A percentile compares a stretch with the other conserved stretches of the same genome.
phyloP scores from a whole-genome alignment of 2,888 invertebrate genomes.

The Dioctria linearis region DNA sequence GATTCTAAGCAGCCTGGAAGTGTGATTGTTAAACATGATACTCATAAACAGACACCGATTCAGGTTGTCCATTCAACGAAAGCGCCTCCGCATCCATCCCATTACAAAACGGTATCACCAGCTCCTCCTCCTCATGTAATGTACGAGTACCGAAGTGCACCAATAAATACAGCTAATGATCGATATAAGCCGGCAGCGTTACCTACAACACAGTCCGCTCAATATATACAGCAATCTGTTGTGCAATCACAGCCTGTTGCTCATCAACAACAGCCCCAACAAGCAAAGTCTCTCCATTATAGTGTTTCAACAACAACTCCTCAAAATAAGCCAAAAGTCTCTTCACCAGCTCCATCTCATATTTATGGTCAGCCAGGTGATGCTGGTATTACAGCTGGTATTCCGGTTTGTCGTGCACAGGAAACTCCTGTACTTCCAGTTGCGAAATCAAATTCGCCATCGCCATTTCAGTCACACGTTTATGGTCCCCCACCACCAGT shows the following conservation, averaged over 20 bases:
- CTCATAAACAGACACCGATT: conserved; percentile 62
- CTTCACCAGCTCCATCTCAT: conserved; percentile 80
- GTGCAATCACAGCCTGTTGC: conserved; percentile 65
- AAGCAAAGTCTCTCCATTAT: conserved; percentile 66
- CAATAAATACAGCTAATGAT: conserved; percentile 71
- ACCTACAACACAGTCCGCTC: conserved; percentile 65
- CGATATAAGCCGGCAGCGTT: conserved; percentile 69
- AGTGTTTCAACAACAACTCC: conserved; percentile 62
- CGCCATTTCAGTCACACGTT: conserved; percentile 68
- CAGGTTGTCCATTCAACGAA: conserved; percentile 56
- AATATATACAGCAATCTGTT: conserved; percentile 57
- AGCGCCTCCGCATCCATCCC: conserved; percentile 50
- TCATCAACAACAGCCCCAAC: conserved; percentile 56
- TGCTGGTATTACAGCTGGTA: conserved; percentile 74
- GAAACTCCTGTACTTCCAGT: conserved; percentile 65
- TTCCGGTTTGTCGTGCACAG: conserved; percentile 73
- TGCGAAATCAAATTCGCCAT: conserved; percentile 74
- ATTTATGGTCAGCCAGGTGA: conserved; percentile 64
- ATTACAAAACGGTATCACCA: conserved; percentile 65
- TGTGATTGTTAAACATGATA: conserved; percentile 83
- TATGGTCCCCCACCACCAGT: conserved; percentile 72
- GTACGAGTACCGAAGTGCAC: conserved; percentile 65
- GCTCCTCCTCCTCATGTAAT: conserved; percentile 66
- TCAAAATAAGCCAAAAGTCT: conserved; percentile 76
- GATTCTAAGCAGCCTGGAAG: conserved; percentile 76